Percentiles rank a stretch among this genome's conserved stretches.
Conservation (phyloP, 2,797 vertebrate species). For the Loris lydekkerianus region DNA sequence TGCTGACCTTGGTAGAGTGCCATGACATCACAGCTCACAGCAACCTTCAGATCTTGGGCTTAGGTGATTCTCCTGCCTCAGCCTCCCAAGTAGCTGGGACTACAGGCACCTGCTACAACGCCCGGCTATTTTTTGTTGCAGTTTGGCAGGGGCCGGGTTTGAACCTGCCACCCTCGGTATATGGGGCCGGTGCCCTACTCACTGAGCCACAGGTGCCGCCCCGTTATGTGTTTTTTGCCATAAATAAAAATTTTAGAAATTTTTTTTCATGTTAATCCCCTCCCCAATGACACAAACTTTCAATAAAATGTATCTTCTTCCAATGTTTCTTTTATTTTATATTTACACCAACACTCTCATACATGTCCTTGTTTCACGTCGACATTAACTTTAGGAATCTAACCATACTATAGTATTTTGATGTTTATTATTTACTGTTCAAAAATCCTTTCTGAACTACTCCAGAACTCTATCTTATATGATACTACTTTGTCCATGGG, state of each 20-base stretch:
- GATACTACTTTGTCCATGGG: not conserved
- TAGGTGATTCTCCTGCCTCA: too few species aligned
- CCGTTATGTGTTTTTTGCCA: not conserved
- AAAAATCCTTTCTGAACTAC: conserved; percentile 31
- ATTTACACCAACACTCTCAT: not conserved
- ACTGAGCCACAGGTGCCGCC: too few species aligned
- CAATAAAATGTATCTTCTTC: conserved; percentile 5
- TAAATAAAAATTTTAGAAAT: not conserved
- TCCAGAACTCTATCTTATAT: not conserved
- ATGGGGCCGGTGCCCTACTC: too few species aligned
- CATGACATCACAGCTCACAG: too few species aligned
- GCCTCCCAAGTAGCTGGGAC: too few species aligned
- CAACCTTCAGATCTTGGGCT: too few species aligned
- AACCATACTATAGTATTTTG: not conserved
- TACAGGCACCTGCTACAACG: too few species aligned
- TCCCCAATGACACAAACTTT: conserved; percentile 29
- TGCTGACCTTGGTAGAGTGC: too few species aligned
- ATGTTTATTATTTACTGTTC: conserved; percentile 32
- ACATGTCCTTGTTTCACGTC: not conserved
- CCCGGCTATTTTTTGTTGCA: not conserved
- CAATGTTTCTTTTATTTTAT: conserved; percentile 14
- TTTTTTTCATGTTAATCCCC: not conserved
- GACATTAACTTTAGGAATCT: conserved; percentile 1
- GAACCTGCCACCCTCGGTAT: too few species aligned
- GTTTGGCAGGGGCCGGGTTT: not conserved